phyloP scores from a whole-genome alignment of 1,140 invertebrate genomes.

The Streblospio benedicti region DNA sequence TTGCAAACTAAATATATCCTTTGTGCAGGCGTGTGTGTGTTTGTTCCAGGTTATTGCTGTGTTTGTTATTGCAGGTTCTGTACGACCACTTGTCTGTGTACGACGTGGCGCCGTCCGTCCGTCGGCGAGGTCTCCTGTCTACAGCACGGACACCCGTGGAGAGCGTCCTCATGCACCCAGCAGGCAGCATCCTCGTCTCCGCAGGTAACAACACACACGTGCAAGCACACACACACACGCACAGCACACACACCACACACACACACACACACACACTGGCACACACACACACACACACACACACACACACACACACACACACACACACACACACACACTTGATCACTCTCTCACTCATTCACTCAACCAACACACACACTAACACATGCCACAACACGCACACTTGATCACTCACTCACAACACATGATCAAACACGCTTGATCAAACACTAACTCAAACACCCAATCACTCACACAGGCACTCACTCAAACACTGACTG shows the following conservation, averaged over 20 bases:
- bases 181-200: conserved; percentile 80
- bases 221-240: conserved; percentile 11
- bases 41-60: no score
- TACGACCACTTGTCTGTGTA: no score
- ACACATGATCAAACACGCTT: no score
- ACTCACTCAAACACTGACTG: conserved; percentile 13
- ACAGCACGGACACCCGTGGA: no score
- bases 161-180: conserved; percentile 76
- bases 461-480: conserved; percentile 10
- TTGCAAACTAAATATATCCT: no score
- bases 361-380: no score
- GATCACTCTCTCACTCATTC: conserved; percentile 5
- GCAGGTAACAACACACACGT: conserved; percentile 54
- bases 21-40: no score
- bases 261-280: not conserved
- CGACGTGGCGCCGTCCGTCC: no score
- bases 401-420: conserved; percentile 8
- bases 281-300: conserved; percentile 5
- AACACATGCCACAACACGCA: conserved; percentile 5
- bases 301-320: conserved; percentile 8
- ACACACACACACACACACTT: conserved; percentile 13
- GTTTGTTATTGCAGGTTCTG: no score
- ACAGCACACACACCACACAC: not conserved
- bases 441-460: conserved; percentile 3
- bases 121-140: no score